A percentile compares a stretch with the other conserved stretches of the same genome.
phyloP scores from a whole-genome alignment of 30 jellyfish, hydroid and myxozoan species.

The Clytia hemisphaerica region DNA sequence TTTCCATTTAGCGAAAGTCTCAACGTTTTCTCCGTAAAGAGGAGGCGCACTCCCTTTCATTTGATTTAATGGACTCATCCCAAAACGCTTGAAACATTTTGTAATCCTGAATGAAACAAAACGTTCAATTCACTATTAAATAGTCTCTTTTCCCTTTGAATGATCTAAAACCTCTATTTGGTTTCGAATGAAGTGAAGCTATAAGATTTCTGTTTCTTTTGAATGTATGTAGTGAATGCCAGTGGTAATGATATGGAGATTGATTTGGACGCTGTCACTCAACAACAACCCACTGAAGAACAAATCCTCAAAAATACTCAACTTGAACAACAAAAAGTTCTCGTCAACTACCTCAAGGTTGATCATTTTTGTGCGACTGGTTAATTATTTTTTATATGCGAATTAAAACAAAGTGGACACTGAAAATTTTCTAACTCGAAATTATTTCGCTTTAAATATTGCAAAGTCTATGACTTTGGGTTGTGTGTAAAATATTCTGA shows the following conservation, averaged over 20 bases:
- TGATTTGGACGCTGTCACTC: constrained; percentile 29
- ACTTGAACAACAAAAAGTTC: constrained; percentile 51
- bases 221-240: neutral
- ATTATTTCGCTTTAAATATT: neutral
- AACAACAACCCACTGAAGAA: constrained; percentile 5
- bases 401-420: neutral
- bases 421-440: neutral
- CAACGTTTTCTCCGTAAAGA: too few relatives aligned
- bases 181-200: too few relatives aligned
- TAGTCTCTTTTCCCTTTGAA: too few relatives aligned
- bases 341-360: constrained; percentile 62
- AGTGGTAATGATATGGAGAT: constrained; percentile 9
- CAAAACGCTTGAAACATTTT: too few relatives aligned
- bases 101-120: too few relatives aligned
- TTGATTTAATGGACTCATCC: too few relatives aligned
- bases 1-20: too few relatives aligned
- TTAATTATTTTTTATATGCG: neutral
- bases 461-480: neutral
- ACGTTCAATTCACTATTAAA: too few relatives aligned
- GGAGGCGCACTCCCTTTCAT: too few relatives aligned
- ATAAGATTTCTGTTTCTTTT: too few relatives aligned
- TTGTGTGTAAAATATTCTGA: too few relatives aligned
- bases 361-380: neutral
- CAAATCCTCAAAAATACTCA: constrained; percentile 14
- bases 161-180: too few relatives aligned